Conservation (phyloP, 2,888 invertebrate genomes). For the Chrysolina haemoptera region DNA sequence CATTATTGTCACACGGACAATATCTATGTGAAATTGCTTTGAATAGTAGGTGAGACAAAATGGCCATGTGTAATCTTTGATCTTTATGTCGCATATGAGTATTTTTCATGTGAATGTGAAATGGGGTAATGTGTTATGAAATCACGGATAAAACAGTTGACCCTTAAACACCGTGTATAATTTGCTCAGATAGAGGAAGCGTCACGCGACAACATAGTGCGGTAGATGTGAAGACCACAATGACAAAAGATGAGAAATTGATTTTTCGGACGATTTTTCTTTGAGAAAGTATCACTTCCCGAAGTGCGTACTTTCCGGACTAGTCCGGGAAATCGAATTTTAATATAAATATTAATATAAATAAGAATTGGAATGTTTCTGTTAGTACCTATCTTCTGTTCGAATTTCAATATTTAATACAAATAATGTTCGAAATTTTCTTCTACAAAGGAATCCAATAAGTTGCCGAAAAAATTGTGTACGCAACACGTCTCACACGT, state of each 20-base stretch:
- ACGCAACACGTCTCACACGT: no score
- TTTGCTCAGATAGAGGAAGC: conserved; percentile 62
- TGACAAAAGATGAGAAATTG: not conserved
- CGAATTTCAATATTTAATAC: no score
- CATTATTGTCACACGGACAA: not conserved
- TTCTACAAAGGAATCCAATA: no score
- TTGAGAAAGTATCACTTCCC: no score
- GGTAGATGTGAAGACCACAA: conserved; percentile 3
- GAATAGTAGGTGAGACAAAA: not conserved
- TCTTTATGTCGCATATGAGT: conserved; percentile 34
- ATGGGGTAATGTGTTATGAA: conserved; percentile 60
- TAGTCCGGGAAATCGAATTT: no score
- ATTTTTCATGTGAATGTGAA: conserved; percentile 40
- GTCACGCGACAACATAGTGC: conserved; percentile 60
- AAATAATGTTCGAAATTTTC: no score
- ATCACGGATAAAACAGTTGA: conserved; percentile 66
- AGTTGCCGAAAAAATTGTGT: no score
- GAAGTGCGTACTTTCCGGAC: no score
- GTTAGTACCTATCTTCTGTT: no score
- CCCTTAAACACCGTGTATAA: conserved; percentile 67
- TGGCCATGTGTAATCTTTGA: not conserved
- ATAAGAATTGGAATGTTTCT: no score
- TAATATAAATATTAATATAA: no score
- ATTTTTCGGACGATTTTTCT: no score
- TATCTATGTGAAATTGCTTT: not conserved